Evolutionary conservation across 2,797 vertebrate genomes (phyloP).

Genomic region (Tapera naevia): DNA sequence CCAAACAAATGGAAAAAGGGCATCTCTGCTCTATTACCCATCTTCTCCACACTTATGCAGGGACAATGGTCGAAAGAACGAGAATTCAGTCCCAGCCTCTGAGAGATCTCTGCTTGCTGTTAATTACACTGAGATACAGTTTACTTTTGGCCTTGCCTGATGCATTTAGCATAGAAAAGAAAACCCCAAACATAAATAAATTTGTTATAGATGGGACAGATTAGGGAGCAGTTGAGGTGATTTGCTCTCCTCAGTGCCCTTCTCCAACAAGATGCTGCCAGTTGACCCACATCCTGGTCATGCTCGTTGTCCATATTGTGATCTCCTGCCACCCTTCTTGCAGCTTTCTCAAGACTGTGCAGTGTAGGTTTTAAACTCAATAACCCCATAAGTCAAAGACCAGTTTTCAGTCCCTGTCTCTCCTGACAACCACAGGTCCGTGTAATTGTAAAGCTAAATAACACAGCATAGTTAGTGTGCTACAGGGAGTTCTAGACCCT

Average conservation of each 20-base stretch:
- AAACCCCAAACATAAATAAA: not conserved
- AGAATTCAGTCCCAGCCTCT: not conserved
- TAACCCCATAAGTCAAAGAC: not conserved
- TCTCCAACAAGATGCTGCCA: not conserved
- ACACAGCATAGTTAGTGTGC: not conserved
- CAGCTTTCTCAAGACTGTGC: not conserved
- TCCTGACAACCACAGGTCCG: not conserved
- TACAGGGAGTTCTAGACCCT: not conserved
- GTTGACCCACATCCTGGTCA: rapidly evolving
- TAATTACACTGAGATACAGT: not conserved
- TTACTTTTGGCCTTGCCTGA: not conserved
- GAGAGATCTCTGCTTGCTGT: not conserved
- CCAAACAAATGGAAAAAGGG: not conserved
- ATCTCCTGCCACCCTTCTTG: not conserved
- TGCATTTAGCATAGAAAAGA: not conserved
- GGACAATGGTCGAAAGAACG: not conserved
- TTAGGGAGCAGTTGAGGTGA: not conserved
- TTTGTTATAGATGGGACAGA: not conserved
- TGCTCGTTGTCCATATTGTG: not conserved
- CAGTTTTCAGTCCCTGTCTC: not conserved
- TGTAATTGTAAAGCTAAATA: not conserved
- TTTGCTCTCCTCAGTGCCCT: not conserved
- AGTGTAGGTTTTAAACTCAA: not conserved
- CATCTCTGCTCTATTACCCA: not conserved
- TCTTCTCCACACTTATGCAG: not conserved